phyloP scores from a whole-genome alignment of 2,888 invertebrate species.

The Boloria selene region DNA sequence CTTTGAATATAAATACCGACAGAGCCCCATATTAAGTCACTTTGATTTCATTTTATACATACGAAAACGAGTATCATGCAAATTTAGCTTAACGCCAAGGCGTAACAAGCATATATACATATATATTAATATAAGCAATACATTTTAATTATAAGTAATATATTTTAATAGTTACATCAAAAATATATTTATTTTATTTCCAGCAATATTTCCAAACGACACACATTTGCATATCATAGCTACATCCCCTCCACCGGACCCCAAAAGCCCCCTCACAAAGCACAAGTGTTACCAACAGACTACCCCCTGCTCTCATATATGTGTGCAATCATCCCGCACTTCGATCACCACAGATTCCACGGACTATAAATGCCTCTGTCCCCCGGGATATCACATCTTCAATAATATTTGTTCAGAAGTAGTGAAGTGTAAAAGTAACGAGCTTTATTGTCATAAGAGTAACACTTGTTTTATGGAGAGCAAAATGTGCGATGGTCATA shows the following conservation, averaged over 20 bases:
- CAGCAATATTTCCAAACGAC: slow-evolving; percentile 77
- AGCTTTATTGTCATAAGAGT: slow-evolving; percentile 71
- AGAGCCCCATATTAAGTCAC: too few species aligned
- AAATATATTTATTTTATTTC: slow-evolving; percentile 49
- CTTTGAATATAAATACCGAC: too few species aligned
- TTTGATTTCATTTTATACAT: too few species aligned
- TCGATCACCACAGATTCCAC: slow-evolving; percentile 39
- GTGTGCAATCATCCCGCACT: slow-evolving; percentile 76
- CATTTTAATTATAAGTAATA: too few species aligned
- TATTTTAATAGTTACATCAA: background rate
- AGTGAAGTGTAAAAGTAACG: slow-evolving; percentile 72
- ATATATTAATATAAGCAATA: background rate
- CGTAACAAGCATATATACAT: too few species aligned
- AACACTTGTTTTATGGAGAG: slow-evolving; percentile 66
- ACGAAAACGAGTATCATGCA: too few species aligned
- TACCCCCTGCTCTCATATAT: slow-evolving; percentile 88
- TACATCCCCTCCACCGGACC: slow-evolving; percentile 46
- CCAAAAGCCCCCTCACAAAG: slow-evolving; percentile 46
- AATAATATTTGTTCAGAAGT: slow-evolving; percentile 81
- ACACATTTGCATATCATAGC: slow-evolving; percentile 63
- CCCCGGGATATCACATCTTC: slow-evolving; percentile 82
- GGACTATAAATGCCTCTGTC: slow-evolving; percentile 83
- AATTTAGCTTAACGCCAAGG: too few species aligned
- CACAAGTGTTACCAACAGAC: slow-evolving; percentile 84
- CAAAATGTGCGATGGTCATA: slow-evolving; percentile 73